Conservation (phyloP, 2,888 invertebrate genomes). For the Muscina levida region DNA sequence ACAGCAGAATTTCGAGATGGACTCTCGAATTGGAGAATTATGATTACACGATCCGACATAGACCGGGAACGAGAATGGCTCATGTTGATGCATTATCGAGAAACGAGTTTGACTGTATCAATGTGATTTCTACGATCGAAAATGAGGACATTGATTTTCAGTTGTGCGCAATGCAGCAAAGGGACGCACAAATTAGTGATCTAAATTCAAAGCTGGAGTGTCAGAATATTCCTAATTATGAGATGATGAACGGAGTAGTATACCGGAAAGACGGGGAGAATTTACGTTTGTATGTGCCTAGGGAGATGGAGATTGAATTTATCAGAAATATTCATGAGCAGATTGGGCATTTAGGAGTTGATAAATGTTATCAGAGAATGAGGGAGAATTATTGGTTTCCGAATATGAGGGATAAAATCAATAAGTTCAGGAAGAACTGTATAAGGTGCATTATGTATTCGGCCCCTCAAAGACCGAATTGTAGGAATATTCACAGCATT, state of each 20-base stretch:
- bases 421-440: background rate
- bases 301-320: constrained; percentile 57
- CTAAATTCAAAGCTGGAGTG: constrained; percentile 41
- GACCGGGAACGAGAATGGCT: constrained; percentile 12
- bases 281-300: constrained; percentile 52
- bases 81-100: constrained; percentile 34
- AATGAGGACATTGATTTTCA: constrained; percentile 56
- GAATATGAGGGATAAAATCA: background rate
- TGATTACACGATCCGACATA: constrained; percentile 31
- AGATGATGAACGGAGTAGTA: constrained; percentile 47
- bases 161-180: constrained; percentile 47
- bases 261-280: constrained; percentile 31
- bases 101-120: constrained; percentile 25
- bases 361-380: constrained; percentile 20
- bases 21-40: constrained; percentile 33
- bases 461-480: background rate
- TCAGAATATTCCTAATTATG: background rate
- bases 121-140: constrained; percentile 14
- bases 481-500: background rate
- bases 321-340: constrained; percentile 50
- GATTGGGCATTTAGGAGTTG: constrained; percentile 18
- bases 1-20: constrained; percentile 24
- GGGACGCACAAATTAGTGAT: constrained; percentile 34
- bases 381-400: background rate
- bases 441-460: constrained; percentile 15